These are phyloP conservation scores for Pseudanteris insignis DNA, from an alignment of 2,888 invertebrate species.

Conservation along the genomic window DNA sequence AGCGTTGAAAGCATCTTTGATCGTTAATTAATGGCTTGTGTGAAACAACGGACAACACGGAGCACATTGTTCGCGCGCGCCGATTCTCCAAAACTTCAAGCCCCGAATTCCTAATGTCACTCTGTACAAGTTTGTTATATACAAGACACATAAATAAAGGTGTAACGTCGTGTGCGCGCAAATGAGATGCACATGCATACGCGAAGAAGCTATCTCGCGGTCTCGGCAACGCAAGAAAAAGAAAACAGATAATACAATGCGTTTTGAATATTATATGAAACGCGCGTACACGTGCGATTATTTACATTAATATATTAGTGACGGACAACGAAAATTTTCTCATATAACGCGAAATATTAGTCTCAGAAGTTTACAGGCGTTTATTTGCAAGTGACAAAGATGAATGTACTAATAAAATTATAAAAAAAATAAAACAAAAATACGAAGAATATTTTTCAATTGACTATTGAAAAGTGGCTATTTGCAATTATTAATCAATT, in stretches of 20 bases:
- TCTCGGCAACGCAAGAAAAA: constrained; percentile 48
- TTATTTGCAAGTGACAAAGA: too few relatives aligned
- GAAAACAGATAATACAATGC: constrained; percentile 36
- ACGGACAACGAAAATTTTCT: not conserved
- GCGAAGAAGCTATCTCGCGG: constrained; percentile 46
- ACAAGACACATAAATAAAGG: constrained; percentile 41
- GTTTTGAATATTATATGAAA: constrained; percentile 35
- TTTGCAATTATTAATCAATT: too few relatives aligned
- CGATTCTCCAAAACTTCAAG: constrained; percentile 26
- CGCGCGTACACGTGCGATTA: constrained; percentile 18
- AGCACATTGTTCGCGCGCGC: constrained; percentile 24
- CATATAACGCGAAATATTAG: too few relatives aligned
- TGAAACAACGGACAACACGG: constrained; percentile 26
- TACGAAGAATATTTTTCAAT: too few relatives aligned
- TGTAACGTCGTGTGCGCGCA: constrained; percentile 48
- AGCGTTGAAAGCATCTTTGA: too few relatives aligned
- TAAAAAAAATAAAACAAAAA: too few relatives aligned
- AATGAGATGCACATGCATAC: constrained; percentile 56
- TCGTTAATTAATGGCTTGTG: constrained; percentile 25
- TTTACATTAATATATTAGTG: constrained; percentile 38
- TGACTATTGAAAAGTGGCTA: too few relatives aligned
- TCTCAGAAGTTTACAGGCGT: too few relatives aligned
- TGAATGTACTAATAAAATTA: too few relatives aligned
- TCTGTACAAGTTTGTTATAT: constrained; percentile 38
- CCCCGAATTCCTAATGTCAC: constrained; percentile 40